phyloP scores from a whole-genome alignment of 2,888 invertebrate genomes.

The Ptilodon capucinus region DNA sequence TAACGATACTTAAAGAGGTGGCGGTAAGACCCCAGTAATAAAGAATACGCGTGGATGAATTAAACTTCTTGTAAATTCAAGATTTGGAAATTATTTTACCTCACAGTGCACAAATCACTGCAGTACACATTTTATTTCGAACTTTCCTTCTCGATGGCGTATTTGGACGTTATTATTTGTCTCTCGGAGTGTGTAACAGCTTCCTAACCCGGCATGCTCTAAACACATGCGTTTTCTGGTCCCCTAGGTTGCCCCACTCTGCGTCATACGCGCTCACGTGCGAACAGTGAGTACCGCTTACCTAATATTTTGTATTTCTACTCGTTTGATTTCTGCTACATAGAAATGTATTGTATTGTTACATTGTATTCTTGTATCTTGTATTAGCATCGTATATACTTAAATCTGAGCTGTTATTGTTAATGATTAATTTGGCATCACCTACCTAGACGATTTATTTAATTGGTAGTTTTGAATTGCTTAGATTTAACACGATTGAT shows the following conservation, averaged over 20 bases:
- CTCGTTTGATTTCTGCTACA: slow-evolving; percentile 39
- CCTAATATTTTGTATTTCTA: slow-evolving; percentile 49
- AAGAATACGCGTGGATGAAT: too few species aligned
- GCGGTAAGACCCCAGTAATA: too few species aligned
- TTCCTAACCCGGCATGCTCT: slow-evolving; percentile 80
- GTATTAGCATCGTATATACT: background rate
- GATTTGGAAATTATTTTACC: background rate
- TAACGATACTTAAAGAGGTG: too few species aligned
- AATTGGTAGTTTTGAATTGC: background rate
- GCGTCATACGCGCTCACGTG: slow-evolving; percentile 85
- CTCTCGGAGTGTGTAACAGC: slow-evolving; percentile 57
- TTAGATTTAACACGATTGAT: background rate
- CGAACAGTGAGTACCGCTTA: slow-evolving; percentile 85
- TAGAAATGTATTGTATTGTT: background rate
- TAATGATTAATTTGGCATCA: background rate
- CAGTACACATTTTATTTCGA: background rate
- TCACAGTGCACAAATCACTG: background rate
- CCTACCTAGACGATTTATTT: background rate
- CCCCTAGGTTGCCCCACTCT: slow-evolving; percentile 83
- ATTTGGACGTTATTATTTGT: slow-evolving; percentile 19
- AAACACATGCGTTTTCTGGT: slow-evolving; percentile 77
- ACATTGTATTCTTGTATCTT: background rate
- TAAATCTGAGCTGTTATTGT: background rate
- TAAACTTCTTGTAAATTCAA: background rate
- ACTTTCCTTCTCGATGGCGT: slow-evolving; percentile 16